phyloP scores from a whole-genome alignment of 2,888 invertebrate species.

The Trachelus stipa region DNA sequence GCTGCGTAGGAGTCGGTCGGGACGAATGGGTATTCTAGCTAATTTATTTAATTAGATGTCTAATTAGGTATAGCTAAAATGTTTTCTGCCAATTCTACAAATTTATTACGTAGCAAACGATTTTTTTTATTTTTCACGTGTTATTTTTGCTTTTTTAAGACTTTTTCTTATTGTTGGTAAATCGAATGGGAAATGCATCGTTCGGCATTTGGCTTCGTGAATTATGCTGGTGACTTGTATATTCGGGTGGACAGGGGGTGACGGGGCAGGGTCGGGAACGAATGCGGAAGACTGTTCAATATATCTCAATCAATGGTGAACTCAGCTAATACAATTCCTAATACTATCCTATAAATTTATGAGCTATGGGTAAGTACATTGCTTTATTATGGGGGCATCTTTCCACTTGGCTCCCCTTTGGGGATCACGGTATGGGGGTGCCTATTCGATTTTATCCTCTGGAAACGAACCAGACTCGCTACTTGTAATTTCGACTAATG shows the following conservation, averaged over 20 bases:
- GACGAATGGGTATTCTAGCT: too few species aligned
- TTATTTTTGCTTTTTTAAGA: too few species aligned
- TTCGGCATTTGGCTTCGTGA: neutral
- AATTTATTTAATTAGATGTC: too few species aligned
- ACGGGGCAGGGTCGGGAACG: too few species aligned
- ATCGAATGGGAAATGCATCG: too few species aligned
- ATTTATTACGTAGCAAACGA: too few species aligned
- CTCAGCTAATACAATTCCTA: constrained; percentile 9
- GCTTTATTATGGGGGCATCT: constrained; percentile 24
- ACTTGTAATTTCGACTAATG: constrained; percentile 22
- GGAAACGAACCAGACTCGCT: constrained; percentile 17
- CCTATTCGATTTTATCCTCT: constrained; percentile 20
- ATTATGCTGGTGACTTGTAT: constrained; percentile 6
- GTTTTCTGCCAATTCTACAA: too few species aligned
- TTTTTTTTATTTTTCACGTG: too few species aligned
- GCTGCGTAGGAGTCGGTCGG: too few species aligned
- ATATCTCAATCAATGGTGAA: constrained; percentile 22
- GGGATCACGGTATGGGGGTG: constrained; percentile 15
- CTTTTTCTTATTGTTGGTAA: too few species aligned
- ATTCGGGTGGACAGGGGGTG: neutral
- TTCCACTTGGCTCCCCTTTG: neutral
- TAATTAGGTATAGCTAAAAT: too few species aligned
- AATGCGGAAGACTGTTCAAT: constrained; percentile 10
- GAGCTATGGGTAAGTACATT: constrained; percentile 11
- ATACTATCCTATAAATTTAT: constrained; percentile 22